Base-by-base conservation (phyloP, 2,888 invertebrate species). In the Archaeoteleia sp. region DNA sequence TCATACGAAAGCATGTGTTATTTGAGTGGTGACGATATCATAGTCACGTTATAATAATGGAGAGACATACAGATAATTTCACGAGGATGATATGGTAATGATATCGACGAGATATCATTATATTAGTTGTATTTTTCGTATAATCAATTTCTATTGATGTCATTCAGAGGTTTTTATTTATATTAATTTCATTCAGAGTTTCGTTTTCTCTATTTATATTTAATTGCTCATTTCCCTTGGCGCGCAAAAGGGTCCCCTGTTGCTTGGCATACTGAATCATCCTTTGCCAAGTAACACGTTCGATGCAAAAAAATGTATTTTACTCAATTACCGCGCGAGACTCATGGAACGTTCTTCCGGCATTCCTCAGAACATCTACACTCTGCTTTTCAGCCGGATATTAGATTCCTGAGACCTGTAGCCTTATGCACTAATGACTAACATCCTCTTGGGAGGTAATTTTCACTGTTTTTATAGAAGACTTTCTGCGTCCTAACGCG, bases 331-430 rank as follows among this genome's bases (percentile, higher is more conserved):
- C 55, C 61, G 43, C 48, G 57, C 65, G 55, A 34, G 45, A 53
- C 32, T 60, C 54, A 54, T 57, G 55, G 40, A 46, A 49, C 53
- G 40, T 62, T 58, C 63, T 55, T 67, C 43, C 20, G 20, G 20
- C 20, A 20, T 20, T 5, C 5, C 20, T 20, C 20, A 20, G 20
- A 55, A 48, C 66, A 27, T 54, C 32, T 67, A 20, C 48, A 54
- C 48, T 30, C 40, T 66, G 48, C 73, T 74, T 71, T 66, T 62
- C 54, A 48, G 63, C 75, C 76, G 77, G 75, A 76, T 76, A 76
- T 78, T 78, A 75, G 74, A 74, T 75, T 67, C 72, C 70, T 39
- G 70, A 65, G 67, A 70, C 74, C 72, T 74, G 69, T 58, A 57
- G 54, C 67, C 66, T 62, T 62, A 70, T 40, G 51, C 61, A 54